Percentiles rank a stretch among this genome's conserved stretches.
Conservation (phyloP, 2,888 invertebrate genomes). For the Bhutanitis thaidina region DNA sequence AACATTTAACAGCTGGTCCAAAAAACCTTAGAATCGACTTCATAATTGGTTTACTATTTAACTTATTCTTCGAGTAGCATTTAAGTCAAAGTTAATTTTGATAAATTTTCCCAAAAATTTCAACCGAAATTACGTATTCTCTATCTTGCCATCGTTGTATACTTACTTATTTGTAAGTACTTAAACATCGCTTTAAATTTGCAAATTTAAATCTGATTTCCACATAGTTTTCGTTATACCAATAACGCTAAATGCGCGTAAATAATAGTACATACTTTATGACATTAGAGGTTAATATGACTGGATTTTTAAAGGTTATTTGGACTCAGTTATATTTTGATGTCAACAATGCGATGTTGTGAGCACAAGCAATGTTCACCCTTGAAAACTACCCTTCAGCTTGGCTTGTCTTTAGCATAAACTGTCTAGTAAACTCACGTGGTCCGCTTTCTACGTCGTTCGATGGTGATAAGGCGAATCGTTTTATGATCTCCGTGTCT, state of each 20-base stretch:
- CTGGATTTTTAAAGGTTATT: constrained; percentile 39
- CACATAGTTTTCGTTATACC: no score
- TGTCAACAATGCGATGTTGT: constrained; percentile 47
- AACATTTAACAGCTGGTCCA: constrained; percentile 48
- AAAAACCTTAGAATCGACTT: constrained; percentile 40
- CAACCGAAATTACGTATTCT: no score
- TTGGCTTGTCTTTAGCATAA: constrained; percentile 62
- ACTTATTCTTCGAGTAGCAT: no score
- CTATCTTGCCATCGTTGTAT: no score
- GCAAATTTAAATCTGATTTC: no score
- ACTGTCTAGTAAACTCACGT: constrained; percentile 41
- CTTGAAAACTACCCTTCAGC: constrained; percentile 48
- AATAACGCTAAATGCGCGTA: neutral
- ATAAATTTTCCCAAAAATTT: no score
- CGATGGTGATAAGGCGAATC: constrained; percentile 26
- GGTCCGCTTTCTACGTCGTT: constrained; percentile 48
- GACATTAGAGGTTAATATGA: neutral
- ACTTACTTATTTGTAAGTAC: no score
- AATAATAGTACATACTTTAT: neutral
- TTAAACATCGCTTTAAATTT: no score
- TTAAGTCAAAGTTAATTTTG: no score
- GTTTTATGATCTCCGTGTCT: constrained; percentile 10
- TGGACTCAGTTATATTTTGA: constrained; percentile 51
- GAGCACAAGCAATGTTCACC: constrained; percentile 57
- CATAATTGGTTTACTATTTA: no score